Conservation (phyloP, 2,113 vertebrate species). For the Theristicus caerulescens region DNA sequence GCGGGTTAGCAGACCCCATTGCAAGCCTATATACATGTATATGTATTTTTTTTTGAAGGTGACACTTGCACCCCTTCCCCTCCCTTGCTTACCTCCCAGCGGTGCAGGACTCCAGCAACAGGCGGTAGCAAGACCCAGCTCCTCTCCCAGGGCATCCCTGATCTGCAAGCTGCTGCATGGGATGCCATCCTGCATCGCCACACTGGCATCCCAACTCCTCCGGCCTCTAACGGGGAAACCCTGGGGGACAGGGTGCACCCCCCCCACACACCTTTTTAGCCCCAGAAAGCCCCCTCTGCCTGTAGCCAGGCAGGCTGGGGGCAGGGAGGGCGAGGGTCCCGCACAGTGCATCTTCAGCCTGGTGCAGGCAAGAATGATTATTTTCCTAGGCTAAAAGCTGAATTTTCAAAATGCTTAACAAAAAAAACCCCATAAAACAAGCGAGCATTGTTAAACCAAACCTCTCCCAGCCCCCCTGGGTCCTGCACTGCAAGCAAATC, state of each 20-base stretch:
- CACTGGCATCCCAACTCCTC: neutral
- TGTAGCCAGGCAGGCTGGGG: neutral
- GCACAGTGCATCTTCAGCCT: neutral
- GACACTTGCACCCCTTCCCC: fast-evolving
- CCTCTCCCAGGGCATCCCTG: neutral
- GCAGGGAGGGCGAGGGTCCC: fast-evolving
- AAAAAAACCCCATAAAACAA: neutral
- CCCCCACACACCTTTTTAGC: no score
- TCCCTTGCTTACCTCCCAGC: neutral
- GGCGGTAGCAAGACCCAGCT: neutral
- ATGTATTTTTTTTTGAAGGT: neutral
- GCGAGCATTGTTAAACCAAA: fast-evolving
- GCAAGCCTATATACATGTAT: neutral
- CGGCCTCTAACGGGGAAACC: fast-evolving
- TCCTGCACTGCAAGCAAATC: neutral
- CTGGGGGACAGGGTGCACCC: neutral
- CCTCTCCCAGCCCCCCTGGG: neutral
- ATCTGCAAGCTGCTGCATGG: neutral
- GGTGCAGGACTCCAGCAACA: neutral
- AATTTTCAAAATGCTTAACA: neutral
- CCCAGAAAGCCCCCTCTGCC: neutral
- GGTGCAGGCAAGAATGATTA: fast-evolving
- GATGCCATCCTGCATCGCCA: neutral
- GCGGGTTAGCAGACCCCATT: neutral
- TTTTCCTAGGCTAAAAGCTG: neutral